Base-by-base conservation (phyloP, 2,113 vertebrate species). In the Alouatta palliata region DNA sequence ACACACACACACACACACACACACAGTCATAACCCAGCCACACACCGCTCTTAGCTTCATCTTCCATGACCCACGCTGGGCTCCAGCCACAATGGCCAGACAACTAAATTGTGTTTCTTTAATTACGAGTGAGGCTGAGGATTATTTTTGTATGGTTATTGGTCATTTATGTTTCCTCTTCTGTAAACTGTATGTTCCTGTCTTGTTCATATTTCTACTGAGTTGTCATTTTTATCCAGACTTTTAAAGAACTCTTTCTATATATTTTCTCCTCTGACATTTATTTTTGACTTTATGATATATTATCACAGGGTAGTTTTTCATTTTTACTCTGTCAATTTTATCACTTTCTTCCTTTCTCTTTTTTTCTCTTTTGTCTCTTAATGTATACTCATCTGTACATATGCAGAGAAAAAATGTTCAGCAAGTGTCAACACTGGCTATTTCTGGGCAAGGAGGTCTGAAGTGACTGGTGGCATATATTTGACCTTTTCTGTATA, bases 281-380 rank as follows among this genome's bases (percentile, higher is more conserved):
- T 49, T 96, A 37, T 9, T 90, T 87, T 97, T 92, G 79, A 61
- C n/a, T 88, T 85, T 58, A 32, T 49, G 52, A 58, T 61, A 75
- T 30, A 56, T 47, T 73, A 47, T 17, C 56, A 56, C 3, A 6
- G 23, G 87, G 47, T 27, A 68, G 37, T 16, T 80, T 90, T 95
- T 56, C 43, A 35, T 45, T 90, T 35, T 54, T 35, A 37, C 17
- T 23, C 45, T 71, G 37, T 83, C 30, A 52, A 13, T 35, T 40
- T 12, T 49, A 37, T 40, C 49, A 37, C 11, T 75, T 66, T 30
- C 27, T 47, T 8, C 35, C 7, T 61, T 35, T 75, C 11, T 73
- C 30, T 17, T 66, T 47, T 21, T 19, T 70, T 32, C 83, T 71
- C 10, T 19, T 66, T n/a, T 64, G 21, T 49, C 49, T 91, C 37